Conservation (phyloP, 1,140 invertebrate species). For the Pentalonia nigronervosa region DNA sequence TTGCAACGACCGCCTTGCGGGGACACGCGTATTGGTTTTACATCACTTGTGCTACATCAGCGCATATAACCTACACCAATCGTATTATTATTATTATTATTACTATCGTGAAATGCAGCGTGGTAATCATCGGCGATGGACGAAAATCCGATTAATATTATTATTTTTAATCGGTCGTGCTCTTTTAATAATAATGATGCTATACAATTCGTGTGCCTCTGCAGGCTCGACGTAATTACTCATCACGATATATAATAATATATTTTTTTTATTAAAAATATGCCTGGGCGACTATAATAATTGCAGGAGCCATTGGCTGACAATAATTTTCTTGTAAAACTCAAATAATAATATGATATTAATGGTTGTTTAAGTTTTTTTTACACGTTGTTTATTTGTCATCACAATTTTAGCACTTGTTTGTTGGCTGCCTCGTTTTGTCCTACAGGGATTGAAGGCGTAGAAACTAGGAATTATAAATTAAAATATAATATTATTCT, state of each 20-base stretch:
- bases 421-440: neutral
- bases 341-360: neutral
- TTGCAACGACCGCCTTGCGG: neutral
- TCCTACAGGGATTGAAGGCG: neutral
- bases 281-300: no score
- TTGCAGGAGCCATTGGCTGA: neutral
- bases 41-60: conserved; percentile 5
- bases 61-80: neutral
- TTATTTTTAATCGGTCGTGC: neutral
- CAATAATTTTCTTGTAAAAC: neutral
- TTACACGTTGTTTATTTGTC: neutral
- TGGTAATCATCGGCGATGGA: neutral
- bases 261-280: neutral
- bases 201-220: neutral
- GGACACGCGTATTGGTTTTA: conserved; percentile 7
- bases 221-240: neutral
- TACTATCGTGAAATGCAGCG: neutral
- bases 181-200: neutral
- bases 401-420: no score
- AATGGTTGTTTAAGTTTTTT: neutral
- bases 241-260: neutral
- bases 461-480: neutral
- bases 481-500: neutral
- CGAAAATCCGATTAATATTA: neutral
- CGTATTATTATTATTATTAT: neutral